Evolutionary conservation across 2,888 invertebrate genomes (phyloP), one percentile per base, ranked within the genome.

Genomic region (Dasypolia templi): DNA sequence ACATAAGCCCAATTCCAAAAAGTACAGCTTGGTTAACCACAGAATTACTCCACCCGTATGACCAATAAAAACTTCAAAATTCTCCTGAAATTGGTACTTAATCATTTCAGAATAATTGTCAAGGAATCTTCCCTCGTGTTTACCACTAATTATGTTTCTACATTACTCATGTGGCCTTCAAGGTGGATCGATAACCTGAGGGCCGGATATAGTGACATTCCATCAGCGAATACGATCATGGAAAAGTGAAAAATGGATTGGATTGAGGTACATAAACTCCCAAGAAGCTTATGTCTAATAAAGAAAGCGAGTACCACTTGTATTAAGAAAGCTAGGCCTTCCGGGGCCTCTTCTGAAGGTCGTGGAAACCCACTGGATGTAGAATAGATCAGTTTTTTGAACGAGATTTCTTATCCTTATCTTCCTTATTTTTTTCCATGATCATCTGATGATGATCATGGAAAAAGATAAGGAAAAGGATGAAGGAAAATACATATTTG

Each of bases 1-100:
- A 26, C 84, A 80, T 14, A 81, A 22, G 0, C 66, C 70, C 17
- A 84, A 56, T 35, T 84, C 84, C 2, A 81, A 75, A 0, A 75
- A 14, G 0, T 80, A 70, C 5, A 81, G 69, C 22, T 81, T 81
- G 0, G 39, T 5, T 19, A 84, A 7, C 81, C 84, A 81, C 0
- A 81, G 26, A 2, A 74, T 3, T 17, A 81, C 70, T 39, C 84
- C 84, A 22, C 63, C 46, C 4, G 63, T 55, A 61, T 83, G 80
- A 55, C 70, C 70, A 26, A 64, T 49, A 0, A 68, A n/a, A 1
- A 49, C 26, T 4, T 69, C 42, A 0, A 9, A 26, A 44, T 67
- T 29, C 0, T 58, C 61, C 83, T 80, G 46, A 29, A 79, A 80
- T 44, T 42, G 19, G 3, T 32, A 22, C n/a, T 42, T n/a, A 14